phyloP scores from a whole-genome alignment of 2,113 vertebrate genomes.

The Excalfactoria chinensis region DNA sequence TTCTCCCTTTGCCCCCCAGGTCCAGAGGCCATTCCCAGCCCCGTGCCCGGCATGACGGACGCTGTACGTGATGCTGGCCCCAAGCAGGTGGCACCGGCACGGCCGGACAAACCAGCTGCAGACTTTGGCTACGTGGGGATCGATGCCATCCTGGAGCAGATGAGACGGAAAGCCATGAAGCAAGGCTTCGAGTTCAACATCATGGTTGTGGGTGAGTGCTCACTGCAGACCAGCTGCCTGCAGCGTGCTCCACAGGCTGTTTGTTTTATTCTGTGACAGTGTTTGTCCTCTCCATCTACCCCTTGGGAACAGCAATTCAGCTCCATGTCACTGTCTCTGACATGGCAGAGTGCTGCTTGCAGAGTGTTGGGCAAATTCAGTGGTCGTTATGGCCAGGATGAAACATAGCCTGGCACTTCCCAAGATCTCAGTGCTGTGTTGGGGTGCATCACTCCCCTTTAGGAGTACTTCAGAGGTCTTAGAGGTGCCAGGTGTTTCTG shows the following conservation, averaged over 20 bases:
- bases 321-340: not conserved
- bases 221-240: fast-evolving
- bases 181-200: slow-evolving; percentile 98
- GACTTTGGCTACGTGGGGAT: slow-evolving; percentile 97
- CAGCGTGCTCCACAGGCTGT: fast-evolving
- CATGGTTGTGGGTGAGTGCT: slow-evolving; percentile 96
- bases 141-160: slow-evolving; percentile 97
- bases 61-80: slow-evolving; percentile 69
- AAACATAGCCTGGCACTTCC: not conserved
- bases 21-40: slow-evolving; percentile 72
- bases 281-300: not conserved
- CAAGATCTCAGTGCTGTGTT: fast-evolving
- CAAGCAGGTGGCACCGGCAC: slow-evolving; percentile 77
- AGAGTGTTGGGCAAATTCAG: not conserved
- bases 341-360: not conserved
- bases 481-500: fast-evolving
- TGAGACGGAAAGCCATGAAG: slow-evolving; percentile 98
- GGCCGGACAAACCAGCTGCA: slow-evolving; percentile 81
- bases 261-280: fast-evolving
- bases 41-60: slow-evolving; percentile 88
- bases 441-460: not conserved
- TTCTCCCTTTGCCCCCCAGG: slow-evolving; percentile 43
- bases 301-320: not conserved
- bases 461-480: not conserved
- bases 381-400: not conserved